Evolutionary conservation across 2,113 vertebrate species (phyloP).

Genomic region (Microtus ochrogaster): DNA sequence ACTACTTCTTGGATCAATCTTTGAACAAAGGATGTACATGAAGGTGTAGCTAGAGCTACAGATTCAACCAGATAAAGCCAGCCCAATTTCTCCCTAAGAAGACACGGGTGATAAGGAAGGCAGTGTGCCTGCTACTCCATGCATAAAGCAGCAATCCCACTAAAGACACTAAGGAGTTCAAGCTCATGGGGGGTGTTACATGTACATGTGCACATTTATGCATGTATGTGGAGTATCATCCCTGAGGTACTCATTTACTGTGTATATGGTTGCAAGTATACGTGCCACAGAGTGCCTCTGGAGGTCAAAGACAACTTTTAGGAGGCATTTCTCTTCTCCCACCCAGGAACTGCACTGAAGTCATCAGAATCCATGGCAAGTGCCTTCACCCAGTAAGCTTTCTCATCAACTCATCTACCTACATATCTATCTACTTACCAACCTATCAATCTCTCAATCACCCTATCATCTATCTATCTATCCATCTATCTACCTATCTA

Average conservation of each 20-base stretch:
- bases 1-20: constrained; percentile 15
- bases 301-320: neutral
- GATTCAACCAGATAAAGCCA: neutral
- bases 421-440: neutral
- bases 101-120: neutral
- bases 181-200: no score
- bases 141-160: neutral
- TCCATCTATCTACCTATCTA: neutral
- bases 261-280: neutral
- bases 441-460: neutral
- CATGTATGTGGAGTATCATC: neutral
- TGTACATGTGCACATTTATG: neutral
- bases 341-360: neutral
- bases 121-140: neutral
- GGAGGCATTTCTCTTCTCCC: neutral
- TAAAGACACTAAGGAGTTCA: neutral
- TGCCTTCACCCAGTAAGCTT: neutral
- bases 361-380: neutral
- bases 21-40: neutral
- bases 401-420: neutral
- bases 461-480: neutral
- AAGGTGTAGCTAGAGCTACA: neutral
- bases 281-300: neutral
- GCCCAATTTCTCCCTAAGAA: neutral
- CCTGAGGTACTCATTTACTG: neutral